phyloP scores from a whole-genome alignment of 1,140 invertebrate species.

The Atopsyche davidsoni region DNA sequence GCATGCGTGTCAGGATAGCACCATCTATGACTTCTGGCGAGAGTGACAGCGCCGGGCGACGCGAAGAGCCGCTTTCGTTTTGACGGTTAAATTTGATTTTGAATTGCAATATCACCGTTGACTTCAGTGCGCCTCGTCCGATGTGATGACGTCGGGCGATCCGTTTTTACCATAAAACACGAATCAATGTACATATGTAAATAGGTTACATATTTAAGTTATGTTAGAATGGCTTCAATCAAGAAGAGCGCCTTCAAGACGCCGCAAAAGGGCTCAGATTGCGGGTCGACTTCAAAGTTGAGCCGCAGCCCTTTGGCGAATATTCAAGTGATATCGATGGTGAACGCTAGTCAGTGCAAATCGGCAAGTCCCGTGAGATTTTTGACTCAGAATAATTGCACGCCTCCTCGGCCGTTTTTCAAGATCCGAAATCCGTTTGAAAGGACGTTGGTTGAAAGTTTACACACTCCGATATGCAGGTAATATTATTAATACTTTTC shows the following conservation, averaged over 20 bases:
- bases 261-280: constrained; percentile 9
- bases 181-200: constrained; percentile 9
- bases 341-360: constrained; percentile 12
- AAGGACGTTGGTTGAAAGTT: constrained; percentile 41
- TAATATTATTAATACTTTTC: constrained; percentile 26
- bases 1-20: too few species aligned
- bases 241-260: constrained; percentile 10
- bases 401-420: constrained; percentile 41
- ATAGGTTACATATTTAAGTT: constrained; percentile 1
- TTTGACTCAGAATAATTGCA: constrained; percentile 14
- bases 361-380: constrained; percentile 10
- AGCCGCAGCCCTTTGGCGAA: constrained; percentile 13
- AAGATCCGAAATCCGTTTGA: constrained; percentile 45
- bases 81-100: too few species aligned
- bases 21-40: too few species aligned
- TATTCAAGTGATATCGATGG: constrained; percentile 18
- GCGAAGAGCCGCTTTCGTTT: too few species aligned
- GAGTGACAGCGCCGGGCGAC: too few species aligned
- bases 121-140: too few species aligned
- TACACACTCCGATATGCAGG: constrained; percentile 47
- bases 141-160: constrained; percentile 8
- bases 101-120: too few species aligned
- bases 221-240: constrained; percentile 11
- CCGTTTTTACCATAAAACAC: constrained; percentile 5
- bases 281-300: not conserved